Evolutionary conservation across 2,888 invertebrate species (phyloP).

Genomic region (Morpho deidamia): DNA sequence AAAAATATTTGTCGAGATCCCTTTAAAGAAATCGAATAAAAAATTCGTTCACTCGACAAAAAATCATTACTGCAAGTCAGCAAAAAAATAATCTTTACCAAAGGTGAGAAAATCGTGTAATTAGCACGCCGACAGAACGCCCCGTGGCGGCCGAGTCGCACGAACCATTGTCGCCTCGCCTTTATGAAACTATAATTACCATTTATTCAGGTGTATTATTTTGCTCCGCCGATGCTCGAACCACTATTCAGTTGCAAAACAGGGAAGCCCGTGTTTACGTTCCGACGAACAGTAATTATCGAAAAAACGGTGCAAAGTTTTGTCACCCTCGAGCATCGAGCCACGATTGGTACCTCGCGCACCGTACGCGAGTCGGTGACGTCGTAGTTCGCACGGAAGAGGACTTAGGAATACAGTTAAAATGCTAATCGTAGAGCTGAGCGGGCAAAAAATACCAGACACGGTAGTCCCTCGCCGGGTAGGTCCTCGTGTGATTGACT

Average conservation of each 20-base stretch:
- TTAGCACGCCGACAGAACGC: conserved; percentile 54
- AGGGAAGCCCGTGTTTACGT: conserved; percentile 59
- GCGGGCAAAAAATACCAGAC: conserved; percentile 34
- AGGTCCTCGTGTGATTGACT: conserved; percentile 65
- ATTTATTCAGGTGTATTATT: conserved; percentile 64
- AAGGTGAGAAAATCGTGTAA: conserved; percentile 75
- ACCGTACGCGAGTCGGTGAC: conserved; percentile 18
- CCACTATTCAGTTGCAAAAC: conserved; percentile 59
- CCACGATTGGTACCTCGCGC: conserved; percentile 55
- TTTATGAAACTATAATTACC: conserved; percentile 66
- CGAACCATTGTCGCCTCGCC: conserved; percentile 49
- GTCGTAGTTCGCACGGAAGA: too few relatives aligned
- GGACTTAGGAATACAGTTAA: conserved; percentile 18
- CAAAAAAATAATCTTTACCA: conserved; percentile 43
- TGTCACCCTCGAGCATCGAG: conserved; percentile 37
- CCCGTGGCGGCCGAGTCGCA: conserved; percentile 46
- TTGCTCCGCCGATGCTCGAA: conserved; percentile 40
- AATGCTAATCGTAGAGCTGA: conserved; percentile 41
- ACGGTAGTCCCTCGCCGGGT: conserved; percentile 37
- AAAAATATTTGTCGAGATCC: background rate
- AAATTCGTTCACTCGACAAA: conserved; percentile 11
- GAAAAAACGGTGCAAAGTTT: conserved; percentile 33
- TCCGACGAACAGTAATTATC: conserved; percentile 60
- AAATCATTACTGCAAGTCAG: conserved; percentile 20
- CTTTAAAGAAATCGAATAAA: conserved; percentile 3